phyloP scores from a whole-genome alignment of 2,888 invertebrate genomes.

The Metalampra italica region DNA sequence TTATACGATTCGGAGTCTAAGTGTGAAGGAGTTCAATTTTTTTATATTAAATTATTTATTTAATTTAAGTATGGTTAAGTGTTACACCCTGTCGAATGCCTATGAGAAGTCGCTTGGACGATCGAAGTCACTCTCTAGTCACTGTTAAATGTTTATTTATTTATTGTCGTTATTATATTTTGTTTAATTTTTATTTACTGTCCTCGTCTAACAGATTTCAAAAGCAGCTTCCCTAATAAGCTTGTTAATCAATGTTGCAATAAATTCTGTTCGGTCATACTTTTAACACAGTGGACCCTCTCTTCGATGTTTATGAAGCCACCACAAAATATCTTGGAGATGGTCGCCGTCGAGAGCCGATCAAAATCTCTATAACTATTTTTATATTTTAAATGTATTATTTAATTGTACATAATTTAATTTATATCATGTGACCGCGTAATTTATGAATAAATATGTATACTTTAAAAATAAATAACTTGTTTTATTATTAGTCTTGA shows the following conservation, averaged over 20 bases:
- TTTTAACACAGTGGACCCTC: conserved; percentile 24
- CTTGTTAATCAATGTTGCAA: conserved; percentile 66
- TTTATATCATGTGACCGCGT: conserved; percentile 75
- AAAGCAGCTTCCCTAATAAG: conserved; percentile 63
- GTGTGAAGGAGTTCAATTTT: conserved; percentile 58
- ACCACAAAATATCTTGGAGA: conserved; percentile 45
- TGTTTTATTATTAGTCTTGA: conserved; percentile 34
- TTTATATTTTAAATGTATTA: conserved; percentile 74
- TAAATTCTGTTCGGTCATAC: conserved; percentile 30
- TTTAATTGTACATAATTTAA: conserved; percentile 77
- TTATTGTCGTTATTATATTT: conserved; percentile 38
- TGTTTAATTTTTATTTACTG: conserved; percentile 42
- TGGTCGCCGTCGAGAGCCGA: conserved; percentile 34
- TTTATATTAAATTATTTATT: conserved; percentile 65
- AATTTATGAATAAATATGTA: conserved; percentile 78
- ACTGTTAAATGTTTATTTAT: conserved; percentile 60
- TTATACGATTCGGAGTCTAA: conserved; percentile 73
- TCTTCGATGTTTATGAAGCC: conserved; percentile 43
- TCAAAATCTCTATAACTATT: conserved; percentile 57
- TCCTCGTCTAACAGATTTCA: conserved; percentile 58
- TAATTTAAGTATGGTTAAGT: conserved; percentile 64
- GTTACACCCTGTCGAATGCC: conserved; percentile 74
- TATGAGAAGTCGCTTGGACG: conserved; percentile 57
- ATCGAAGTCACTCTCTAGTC: conserved; percentile 66
- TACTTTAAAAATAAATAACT: conserved; percentile 51